Evolutionary conservation across 2,888 invertebrate genomes (phyloP).

Genomic region (Eristalis intricaria): DNA sequence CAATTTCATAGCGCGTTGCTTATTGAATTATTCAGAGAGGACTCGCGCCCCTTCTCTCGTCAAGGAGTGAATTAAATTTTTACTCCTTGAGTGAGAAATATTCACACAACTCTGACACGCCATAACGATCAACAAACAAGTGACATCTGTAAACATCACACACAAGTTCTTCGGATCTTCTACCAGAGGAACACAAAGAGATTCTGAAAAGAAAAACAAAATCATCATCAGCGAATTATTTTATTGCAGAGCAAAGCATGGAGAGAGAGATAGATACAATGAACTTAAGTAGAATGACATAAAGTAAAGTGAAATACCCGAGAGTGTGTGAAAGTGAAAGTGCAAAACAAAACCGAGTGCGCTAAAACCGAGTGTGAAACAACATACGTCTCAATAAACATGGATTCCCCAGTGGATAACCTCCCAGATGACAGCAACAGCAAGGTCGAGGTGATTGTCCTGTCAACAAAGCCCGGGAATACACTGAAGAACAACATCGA

Average conservation of each 20-base stretch:
- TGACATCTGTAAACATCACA: slow-evolving; percentile 6
- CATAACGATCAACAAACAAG: slow-evolving; percentile 13
- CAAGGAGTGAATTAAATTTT: slow-evolving; percentile 37
- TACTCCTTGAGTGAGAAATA: neutral
- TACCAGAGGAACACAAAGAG: neutral
- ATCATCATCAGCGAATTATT: neutral
- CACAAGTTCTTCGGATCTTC: neutral
- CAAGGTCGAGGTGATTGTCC: slow-evolving; percentile 79
- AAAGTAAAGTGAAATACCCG: slow-evolving; percentile 1
- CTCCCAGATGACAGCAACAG: slow-evolving; percentile 64
- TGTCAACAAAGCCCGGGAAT: slow-evolving; percentile 78
- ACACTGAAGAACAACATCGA: slow-evolving; percentile 81
- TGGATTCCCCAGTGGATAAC: slow-evolving; percentile 65
- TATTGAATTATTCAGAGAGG: slow-evolving; percentile 40
- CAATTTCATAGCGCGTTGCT: slow-evolving; percentile 45
- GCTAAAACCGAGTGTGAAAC: neutral
- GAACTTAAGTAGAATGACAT: slow-evolving; percentile 54
- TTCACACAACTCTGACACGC: slow-evolving; percentile 6
- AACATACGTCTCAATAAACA: neutral
- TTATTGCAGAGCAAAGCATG: slow-evolving; percentile 40
- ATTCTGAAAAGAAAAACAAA: slow-evolving; percentile 38
- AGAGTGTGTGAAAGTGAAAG: slow-evolving; percentile 37
- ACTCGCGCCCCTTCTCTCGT: slow-evolving; percentile 1
- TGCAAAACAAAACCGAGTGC: slow-evolving; percentile 12
- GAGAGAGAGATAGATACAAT: slow-evolving; percentile 5